A percentile compares a stretch with the other conserved stretches of the same genome.
Evolutionary conservation across 1,140 invertebrate genomes (phyloP).

Genomic region (Hetaerina americana): DNA sequence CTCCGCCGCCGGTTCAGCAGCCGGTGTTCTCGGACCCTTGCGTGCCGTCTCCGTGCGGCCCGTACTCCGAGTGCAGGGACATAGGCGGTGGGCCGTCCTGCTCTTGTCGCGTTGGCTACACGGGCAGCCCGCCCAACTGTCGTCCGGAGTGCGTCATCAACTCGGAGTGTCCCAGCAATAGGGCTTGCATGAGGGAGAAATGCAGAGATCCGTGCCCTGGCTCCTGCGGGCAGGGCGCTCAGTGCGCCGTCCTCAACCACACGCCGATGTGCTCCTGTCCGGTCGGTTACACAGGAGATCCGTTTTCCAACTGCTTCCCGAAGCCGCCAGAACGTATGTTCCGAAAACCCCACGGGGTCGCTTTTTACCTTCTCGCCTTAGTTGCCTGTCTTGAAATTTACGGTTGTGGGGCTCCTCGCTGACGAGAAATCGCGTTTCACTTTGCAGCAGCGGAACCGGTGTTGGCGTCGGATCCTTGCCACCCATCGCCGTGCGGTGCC

Average conservation of each 20-base stretch:
- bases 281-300: conserved; percentile 48
- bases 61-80: conserved; percentile 36
- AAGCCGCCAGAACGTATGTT: conserved; percentile 34
- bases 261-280: conserved; percentile 45
- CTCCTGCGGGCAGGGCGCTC: conserved; percentile 46
- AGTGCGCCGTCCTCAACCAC: conserved; percentile 43
- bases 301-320: conserved; percentile 42
- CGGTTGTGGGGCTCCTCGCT: conserved; percentile 18
- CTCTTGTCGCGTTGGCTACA: conserved; percentile 37
- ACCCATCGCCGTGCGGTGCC: conserved; percentile 40
- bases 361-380: conserved; percentile 7
- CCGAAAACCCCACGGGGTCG: not conserved
- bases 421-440: not conserved
- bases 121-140: conserved; percentile 39
- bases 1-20: conserved; percentile 22
- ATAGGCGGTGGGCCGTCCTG: conserved; percentile 40
- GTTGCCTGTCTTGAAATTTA: conserved; percentile 22
- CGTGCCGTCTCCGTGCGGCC: conserved; percentile 36
- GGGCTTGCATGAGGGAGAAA: conserved; percentile 41
- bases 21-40: conserved; percentile 39
- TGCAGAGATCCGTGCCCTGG: conserved; percentile 56
- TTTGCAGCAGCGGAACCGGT: conserved; percentile 17
- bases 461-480: conserved; percentile 30
- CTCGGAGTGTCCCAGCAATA: conserved; percentile 35
- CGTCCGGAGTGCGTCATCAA: conserved; percentile 40